Evolutionary conservation across 2,797 vertebrate genomes (phyloP), one percentile per base, ranked within the genome.

Genomic region (Clangula hyemalis): DNA sequence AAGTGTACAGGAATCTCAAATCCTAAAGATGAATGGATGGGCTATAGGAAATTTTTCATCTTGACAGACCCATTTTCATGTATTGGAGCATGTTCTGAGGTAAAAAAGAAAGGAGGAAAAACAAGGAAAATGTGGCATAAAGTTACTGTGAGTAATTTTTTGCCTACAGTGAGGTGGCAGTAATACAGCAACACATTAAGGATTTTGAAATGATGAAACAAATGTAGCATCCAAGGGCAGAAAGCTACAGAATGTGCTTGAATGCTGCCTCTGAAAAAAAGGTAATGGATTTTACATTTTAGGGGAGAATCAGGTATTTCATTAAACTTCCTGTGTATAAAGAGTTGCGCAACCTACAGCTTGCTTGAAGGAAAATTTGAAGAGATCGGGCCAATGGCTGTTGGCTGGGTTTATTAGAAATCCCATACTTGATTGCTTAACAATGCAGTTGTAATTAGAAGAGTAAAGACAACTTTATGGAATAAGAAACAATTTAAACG

Each of bases 381-480:
- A 87, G 87, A 85, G 41, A 8, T 30, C 58, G 19, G 49, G 62
- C 79, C 73, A 85, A 61, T 61, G 49, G 21, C 39, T 89, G 54
- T 65, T 91, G 57, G 58, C 61, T 87, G 49, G 11, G 3, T 27
- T 68, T 90, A 58, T 51, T 81, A 81, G 51, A 69, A 93, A 88
- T 93, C 95, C 83, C 17, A 3, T 83, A 84, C 82, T 93, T 80
- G 79, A 94, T 96, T 96, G 87, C 87, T 90, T 87, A 96, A 96
- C 94, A 94, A 78, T 93, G 73, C 45, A 93, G 49, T 28, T 75
- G 49, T 86, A 96, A 96, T 94, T 93, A 93, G 65, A 86, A 93
- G 82, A 91, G 85, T 88, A 96, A 95, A 94, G 93, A 90, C 75
- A 96, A 91, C 49, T 95, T 88, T 93, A 93, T 93, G 78, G 87